Percentiles rank a stretch among this genome's conserved stretches.
Evolutionary conservation across 1,140 invertebrate genomes (phyloP).

Genomic region (Stenopsyche tienmushanensis): DNA sequence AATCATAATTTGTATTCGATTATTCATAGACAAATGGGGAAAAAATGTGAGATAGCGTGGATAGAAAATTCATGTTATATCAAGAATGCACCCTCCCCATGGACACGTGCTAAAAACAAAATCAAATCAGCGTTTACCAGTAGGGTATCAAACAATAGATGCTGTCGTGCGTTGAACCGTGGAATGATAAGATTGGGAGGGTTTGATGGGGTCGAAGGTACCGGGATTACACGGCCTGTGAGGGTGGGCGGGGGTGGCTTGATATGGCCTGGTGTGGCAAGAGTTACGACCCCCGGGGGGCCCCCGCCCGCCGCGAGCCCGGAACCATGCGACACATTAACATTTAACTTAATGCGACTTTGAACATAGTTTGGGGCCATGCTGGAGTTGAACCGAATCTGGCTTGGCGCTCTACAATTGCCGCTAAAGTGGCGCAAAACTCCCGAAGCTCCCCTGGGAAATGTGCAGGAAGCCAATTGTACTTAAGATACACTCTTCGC

Average conservation of each 20-base stretch:
- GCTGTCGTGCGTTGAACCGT: slow-evolving; percentile 8
- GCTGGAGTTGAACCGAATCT: slow-evolving; percentile 14
- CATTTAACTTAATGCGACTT: slow-evolving; percentile 40
- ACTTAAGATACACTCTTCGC: neutral
- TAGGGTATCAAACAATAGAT: no score
- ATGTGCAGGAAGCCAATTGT: slow-evolving; percentile 1
- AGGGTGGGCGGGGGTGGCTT: slow-evolving; percentile 8
- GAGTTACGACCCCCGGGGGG: slow-evolving; percentile 17
- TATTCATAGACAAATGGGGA: no score
- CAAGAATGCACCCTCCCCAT: no score
- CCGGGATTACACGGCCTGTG: slow-evolving; percentile 7
- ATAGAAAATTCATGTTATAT: no score
- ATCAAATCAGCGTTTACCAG: no score
- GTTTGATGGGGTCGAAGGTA: no score
- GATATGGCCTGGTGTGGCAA: slow-evolving; percentile 13
- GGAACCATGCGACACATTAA: slow-evolving; percentile 38
- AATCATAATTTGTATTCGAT: no score
- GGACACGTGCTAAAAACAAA: no score
- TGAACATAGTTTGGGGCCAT: slow-evolving; percentile 27
- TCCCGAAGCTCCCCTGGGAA: neutral
- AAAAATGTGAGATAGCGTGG: no score
- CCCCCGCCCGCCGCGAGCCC: neutral
- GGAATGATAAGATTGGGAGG: slow-evolving; percentile 17
- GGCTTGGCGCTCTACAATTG: neutral
- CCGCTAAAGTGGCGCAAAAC: neutral